These are phyloP conservation scores for Coilia nasus DNA, from an alignment of 2,797 vertebrate species.

Conservation along the genomic window DNA sequence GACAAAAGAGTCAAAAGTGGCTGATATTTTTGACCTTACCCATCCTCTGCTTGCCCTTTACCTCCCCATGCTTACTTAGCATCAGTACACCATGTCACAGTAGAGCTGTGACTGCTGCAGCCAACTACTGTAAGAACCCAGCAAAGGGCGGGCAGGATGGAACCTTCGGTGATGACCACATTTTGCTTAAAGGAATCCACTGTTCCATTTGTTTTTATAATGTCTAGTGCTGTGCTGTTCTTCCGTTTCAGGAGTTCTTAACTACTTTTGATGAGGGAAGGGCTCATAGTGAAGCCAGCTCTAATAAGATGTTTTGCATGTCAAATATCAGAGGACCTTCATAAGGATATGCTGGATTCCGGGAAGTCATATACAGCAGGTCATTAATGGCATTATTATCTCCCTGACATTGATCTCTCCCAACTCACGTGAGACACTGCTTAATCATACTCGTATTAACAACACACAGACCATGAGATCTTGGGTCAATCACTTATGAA, in stretches of 20 bases:
- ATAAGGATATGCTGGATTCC: neutral
- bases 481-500: neutral
- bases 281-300: constrained; percentile 27
- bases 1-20: neutral
- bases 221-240: neutral
- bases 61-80: neutral
- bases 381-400: constrained; percentile 28
- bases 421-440: constrained; percentile 9
- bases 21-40: neutral
- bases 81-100: neutral
- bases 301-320: constrained; percentile 24
- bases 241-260: neutral
- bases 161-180: neutral
- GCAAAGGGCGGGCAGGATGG: neutral
- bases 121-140: neutral
- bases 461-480: neutral
- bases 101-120: neutral
- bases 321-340: constrained; percentile 19
- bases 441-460: constrained; percentile 28
- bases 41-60: neutral
- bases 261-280: neutral
- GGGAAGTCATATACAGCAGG: neutral
- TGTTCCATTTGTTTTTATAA: neutral
- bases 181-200: neutral
- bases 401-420: constrained; percentile 27